phyloP scores from a whole-genome alignment of 1,140 invertebrate genomes.

The Hypsibius dujardini region DNA sequence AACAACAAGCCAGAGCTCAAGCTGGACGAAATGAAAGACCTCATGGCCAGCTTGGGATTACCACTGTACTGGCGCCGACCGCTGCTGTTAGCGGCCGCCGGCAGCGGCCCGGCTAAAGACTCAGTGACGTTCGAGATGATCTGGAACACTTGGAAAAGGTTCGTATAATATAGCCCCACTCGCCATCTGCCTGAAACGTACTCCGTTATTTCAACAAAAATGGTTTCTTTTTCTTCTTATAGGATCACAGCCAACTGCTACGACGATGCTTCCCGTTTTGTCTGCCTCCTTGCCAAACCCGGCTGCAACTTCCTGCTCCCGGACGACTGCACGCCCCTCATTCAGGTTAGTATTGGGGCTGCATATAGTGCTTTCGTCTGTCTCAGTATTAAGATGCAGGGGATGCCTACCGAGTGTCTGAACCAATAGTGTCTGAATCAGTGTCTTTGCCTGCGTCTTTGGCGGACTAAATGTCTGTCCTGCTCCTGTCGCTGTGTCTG shows the following conservation, averaged over 20 bases:
- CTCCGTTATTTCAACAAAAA: background rate
- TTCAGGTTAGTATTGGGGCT: constrained; percentile 31
- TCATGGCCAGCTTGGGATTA: constrained; percentile 27
- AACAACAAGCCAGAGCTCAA: background rate
- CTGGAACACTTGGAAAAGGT: constrained; percentile 72
- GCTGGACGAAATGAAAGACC: constrained; percentile 1
- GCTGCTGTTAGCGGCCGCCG: constrained; percentile 62
- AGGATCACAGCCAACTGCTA: constrained; percentile 59
- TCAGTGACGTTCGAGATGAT: constrained; percentile 57
- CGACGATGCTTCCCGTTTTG: constrained; percentile 72
- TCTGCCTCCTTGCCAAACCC: constrained; percentile 48
- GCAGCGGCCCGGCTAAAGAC: constrained; percentile 43
- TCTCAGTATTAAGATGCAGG: too few relatives aligned
- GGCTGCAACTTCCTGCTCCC: constrained; percentile 36
- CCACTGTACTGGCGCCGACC: constrained; percentile 88
- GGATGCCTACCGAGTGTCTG: too few relatives aligned
- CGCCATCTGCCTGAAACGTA: constrained; percentile 19
- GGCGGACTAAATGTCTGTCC: too few relatives aligned
- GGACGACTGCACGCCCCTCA: constrained; percentile 70
- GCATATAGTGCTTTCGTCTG: too few relatives aligned
- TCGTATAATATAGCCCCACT: constrained; percentile 15
- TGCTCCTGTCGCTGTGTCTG: too few relatives aligned
- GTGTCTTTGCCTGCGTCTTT: too few relatives aligned
- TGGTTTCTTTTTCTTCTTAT: constrained; percentile 17
- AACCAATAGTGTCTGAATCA: too few relatives aligned